Conservation (phyloP, 1,140 invertebrate genomes). For the Cydia strobilella region DNA sequence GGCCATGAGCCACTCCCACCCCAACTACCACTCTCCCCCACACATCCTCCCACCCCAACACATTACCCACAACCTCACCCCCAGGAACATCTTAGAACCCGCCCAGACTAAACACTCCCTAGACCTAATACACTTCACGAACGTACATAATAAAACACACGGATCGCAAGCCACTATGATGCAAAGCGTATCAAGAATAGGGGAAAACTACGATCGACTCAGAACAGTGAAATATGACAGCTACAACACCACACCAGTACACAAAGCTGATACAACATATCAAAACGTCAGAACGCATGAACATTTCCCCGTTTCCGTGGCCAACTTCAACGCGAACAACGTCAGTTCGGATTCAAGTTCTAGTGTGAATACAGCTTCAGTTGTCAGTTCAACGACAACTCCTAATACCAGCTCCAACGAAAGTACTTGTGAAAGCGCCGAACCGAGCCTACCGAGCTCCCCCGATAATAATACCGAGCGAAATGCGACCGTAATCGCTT, state of each 20-base stretch:
- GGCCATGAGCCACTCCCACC: conserved; percentile 67
- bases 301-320: conserved; percentile 52
- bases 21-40: conserved; percentile 52
- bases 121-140: conserved; percentile 66
- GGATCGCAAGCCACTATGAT: conserved; percentile 48
- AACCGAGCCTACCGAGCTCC: conserved; percentile 70
- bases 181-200: conserved; percentile 57
- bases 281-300: conserved; percentile 62
- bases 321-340: conserved; percentile 60
- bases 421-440: conserved; percentile 74
- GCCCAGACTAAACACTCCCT: conserved; percentile 54
- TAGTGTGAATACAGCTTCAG: conserved; percentile 69
- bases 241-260: conserved; percentile 53
- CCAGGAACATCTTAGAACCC: conserved; percentile 57
- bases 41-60: conserved; percentile 26
- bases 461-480: conserved; percentile 71
- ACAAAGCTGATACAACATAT: conserved; percentile 61
- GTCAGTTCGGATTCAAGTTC: conserved; percentile 73
- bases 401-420: conserved; percentile 72
- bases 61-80: conserved; percentile 48
- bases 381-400: conserved; percentile 68
- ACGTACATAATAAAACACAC: conserved; percentile 50
- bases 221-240: conserved; percentile 58
- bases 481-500: conserved; percentile 52
- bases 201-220: conserved; percentile 57